Evolutionary conservation across 2,797 vertebrate species (phyloP).

Genomic region (Potorous gilbertii): DNA sequence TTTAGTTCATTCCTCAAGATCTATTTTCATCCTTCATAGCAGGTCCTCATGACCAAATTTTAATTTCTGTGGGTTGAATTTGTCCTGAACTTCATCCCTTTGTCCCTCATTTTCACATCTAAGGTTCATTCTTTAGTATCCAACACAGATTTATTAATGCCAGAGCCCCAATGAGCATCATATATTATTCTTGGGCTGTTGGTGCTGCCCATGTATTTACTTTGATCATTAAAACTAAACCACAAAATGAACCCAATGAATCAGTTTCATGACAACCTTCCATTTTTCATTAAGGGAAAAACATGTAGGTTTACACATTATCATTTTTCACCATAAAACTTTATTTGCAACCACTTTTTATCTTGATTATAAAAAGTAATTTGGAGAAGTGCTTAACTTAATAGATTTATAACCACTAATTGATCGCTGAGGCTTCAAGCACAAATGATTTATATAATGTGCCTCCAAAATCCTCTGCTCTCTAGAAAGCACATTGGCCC

Average conservation of each 20-base stretch:
- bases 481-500: neutral
- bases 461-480: neutral
- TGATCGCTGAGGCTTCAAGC: neutral
- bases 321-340: neutral
- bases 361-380: neutral
- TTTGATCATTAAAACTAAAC: neutral
- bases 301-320: neutral
- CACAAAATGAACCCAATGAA: slow-evolving; percentile 8
- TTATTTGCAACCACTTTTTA: neutral
- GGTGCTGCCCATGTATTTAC: neutral
- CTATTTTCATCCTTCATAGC: neutral
- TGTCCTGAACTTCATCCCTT: neutral
- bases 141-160: neutral
- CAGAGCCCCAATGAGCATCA: neutral
- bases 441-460: neutral
- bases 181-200: neutral
- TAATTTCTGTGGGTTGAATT: neutral
- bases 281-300: neutral
- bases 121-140: neutral
- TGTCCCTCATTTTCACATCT: neutral
- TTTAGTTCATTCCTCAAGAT: neutral
- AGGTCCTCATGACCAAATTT: neutral
- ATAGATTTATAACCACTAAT: neutral
- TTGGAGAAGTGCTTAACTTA: neutral
- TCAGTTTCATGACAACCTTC: neutral